phyloP scores from a whole-genome alignment of 2,113 vertebrate species.

The Ageneiosus marmoratus region DNA sequence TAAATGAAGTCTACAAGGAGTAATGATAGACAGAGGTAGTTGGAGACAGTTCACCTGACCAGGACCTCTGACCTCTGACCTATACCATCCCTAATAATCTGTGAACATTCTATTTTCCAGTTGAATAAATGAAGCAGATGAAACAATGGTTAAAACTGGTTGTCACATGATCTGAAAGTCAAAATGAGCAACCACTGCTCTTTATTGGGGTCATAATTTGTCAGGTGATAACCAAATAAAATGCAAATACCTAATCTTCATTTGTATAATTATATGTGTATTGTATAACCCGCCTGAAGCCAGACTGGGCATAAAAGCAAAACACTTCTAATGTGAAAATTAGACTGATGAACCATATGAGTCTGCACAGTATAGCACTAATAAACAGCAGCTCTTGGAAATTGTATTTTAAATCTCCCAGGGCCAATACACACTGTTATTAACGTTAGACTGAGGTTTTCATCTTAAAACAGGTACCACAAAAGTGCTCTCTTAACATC shows the following conservation, averaged over 20 bases:
- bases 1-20: not conserved
- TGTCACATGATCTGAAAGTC: not conserved
- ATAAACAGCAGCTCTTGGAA: not conserved
- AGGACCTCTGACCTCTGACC: not conserved
- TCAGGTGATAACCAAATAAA: not conserved
- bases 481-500: not conserved
- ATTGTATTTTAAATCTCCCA: not conserved
- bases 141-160: not conserved
- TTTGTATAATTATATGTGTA: slow-evolving; percentile 4
- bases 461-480: not conserved
- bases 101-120: not conserved
- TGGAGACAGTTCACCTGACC: not conserved
- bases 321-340: not conserved
- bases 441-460: slow-evolving; percentile 25
- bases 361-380: not conserved
- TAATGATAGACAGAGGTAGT: not conserved
- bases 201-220: not conserved
- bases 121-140: not conserved
- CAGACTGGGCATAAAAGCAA: not conserved
- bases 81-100: not conserved
- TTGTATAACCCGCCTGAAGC: not conserved
- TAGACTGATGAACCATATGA: not conserved
- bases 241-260: slow-evolving; percentile 10
- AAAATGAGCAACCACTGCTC: not conserved
- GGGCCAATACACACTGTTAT: not conserved